phyloP scores from a whole-genome alignment of 1,140 invertebrate genomes.

The Pseudachorutes palmiensis region DNA sequence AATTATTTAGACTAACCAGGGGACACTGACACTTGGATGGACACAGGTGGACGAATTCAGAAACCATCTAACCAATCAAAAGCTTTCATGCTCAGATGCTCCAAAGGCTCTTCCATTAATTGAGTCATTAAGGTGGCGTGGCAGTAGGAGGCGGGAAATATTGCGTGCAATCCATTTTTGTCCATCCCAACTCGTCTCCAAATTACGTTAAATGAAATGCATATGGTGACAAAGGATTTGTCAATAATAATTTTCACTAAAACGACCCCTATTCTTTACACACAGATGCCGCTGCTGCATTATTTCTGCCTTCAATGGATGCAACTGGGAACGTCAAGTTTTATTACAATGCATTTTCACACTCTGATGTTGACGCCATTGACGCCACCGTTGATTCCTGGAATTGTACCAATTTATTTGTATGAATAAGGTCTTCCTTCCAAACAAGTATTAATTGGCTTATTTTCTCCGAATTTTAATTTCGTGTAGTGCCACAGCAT shows the following conservation, averaged over 20 bases:
- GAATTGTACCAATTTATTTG: too few species aligned
- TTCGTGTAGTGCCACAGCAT: background rate
- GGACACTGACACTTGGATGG: constrained; percentile 6
- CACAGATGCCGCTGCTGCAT: too few species aligned
- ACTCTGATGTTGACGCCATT: too few species aligned
- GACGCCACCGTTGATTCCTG: too few species aligned
- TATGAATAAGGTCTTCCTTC: too few species aligned
- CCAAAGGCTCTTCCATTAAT: background rate
- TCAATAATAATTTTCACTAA: too few species aligned
- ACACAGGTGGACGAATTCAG: constrained; percentile 7
- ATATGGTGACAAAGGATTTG: background rate
- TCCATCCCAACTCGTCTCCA: too few species aligned
- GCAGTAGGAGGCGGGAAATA: background rate
- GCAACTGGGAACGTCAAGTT: too few species aligned
- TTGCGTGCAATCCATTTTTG: background rate
- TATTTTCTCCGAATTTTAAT: constrained; percentile 1
- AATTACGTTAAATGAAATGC: too few species aligned
- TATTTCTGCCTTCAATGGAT: too few species aligned
- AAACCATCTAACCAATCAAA: background rate
- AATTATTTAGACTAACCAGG: constrained; percentile 6
- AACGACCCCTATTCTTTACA: too few species aligned
- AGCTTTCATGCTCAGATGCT: background rate
- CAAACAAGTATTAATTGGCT: background rate
- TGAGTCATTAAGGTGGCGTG: constrained; percentile 4
- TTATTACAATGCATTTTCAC: too few species aligned